phyloP scores from a whole-genome alignment of 2,888 invertebrate species.

The Urechis unicinctus region DNA sequence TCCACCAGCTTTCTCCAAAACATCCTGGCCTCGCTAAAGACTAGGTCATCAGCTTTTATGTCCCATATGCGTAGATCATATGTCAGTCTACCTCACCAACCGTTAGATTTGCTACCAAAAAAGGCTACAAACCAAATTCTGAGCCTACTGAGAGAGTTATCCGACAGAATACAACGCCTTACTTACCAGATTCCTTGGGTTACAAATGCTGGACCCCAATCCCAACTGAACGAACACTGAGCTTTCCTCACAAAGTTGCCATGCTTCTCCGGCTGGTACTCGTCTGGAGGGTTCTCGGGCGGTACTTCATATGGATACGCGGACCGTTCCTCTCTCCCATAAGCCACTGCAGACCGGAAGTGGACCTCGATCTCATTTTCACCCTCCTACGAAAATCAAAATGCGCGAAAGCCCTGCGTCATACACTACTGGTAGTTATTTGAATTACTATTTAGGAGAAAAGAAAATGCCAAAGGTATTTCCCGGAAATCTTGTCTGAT shows the following conservation, averaged over 20 bases:
- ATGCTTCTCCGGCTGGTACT: slow-evolving; percentile 83
- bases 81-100: no score
- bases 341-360: slow-evolving; percentile 63
- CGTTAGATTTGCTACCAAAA: no score
- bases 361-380: slow-evolving; percentile 58
- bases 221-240: slow-evolving; percentile 87
- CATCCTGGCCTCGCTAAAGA: no score
- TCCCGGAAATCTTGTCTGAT: not conserved
- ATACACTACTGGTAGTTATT: no score
- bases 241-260: slow-evolving; percentile 65
- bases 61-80: no score
- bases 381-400: slow-evolving; percentile 22
- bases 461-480: no score
- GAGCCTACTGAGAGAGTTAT: no score
- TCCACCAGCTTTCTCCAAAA: no score
- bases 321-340: slow-evolving; percentile 50
- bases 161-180: no score
- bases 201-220: slow-evolving; percentile 92
- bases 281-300: slow-evolving; percentile 67
- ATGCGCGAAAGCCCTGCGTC: not conserved
- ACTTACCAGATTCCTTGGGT: slow-evolving; percentile 83
- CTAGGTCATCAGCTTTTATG: no score
- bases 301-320: slow-evolving; percentile 50
- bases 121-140: no score
- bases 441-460: no score